Evolutionary conservation across 2,888 invertebrate genomes (phyloP).

Genomic region (Drosophila longiperda): DNA sequence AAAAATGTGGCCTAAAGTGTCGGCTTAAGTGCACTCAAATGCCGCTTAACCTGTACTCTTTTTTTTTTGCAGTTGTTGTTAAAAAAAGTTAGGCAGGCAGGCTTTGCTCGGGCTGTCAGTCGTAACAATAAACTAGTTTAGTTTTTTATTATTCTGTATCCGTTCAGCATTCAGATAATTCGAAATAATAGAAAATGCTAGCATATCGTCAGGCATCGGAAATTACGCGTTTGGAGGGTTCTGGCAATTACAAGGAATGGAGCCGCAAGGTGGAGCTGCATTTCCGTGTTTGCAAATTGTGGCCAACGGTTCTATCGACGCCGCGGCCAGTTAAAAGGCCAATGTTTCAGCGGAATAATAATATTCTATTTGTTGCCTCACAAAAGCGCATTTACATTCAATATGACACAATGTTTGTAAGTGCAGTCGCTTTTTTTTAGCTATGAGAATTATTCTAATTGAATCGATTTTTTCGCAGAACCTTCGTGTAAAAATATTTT

Average conservation of each 20-base stretch:
- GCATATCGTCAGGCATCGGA: conserved; percentile 15
- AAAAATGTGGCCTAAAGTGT: conserved; percentile 28
- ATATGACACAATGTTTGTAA: conserved; percentile 9
- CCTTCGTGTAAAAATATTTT: conserved; percentile 16
- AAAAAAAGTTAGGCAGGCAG: neutral
- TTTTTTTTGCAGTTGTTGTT: neutral
- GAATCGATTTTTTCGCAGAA: neutral
- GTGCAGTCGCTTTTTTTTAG: neutral
- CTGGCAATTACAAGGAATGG: conserved; percentile 43
- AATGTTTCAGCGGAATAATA: neutral
- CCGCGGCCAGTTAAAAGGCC: conserved; percentile 15
- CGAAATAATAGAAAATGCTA: conserved; percentile 13
- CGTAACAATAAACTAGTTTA: conserved; percentile 2
- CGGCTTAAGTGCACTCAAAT: conserved; percentile 51
- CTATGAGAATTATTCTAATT: neutral
- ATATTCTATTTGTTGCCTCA: conserved; percentile 23
- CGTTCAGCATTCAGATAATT: neutral
- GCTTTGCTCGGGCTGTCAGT: conserved; percentile 18
- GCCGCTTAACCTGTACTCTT: conserved; percentile 37
- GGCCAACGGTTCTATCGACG: conserved; percentile 29
- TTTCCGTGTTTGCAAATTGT: conserved; percentile 28
- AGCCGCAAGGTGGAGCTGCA: conserved; percentile 39
- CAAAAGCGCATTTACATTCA: conserved; percentile 25
- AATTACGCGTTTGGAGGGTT: conserved; percentile 23
- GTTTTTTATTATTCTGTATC: neutral